These are phyloP conservation scores for Sciurus vulgaris DNA, from an alignment of 2,797 vertebrate species.

Conservation along the genomic window DNA sequence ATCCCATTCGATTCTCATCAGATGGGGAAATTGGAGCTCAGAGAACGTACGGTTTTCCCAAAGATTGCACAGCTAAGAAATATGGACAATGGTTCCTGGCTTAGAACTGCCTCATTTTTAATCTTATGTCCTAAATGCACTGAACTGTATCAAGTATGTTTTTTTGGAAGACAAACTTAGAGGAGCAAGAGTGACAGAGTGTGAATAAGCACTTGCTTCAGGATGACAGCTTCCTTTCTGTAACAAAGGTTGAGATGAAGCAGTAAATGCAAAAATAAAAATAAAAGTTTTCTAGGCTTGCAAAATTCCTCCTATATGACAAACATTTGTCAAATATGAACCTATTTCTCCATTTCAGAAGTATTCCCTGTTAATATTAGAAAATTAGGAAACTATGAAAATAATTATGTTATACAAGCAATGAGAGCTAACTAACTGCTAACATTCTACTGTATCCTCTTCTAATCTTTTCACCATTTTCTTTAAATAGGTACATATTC, in stretches of 20 bases:
- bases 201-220: neutral
- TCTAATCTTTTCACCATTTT: neutral
- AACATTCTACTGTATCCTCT: neutral
- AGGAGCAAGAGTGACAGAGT: neutral
- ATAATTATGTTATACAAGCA: neutral
- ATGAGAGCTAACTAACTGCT: neutral
- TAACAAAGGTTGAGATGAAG: neutral
- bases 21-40: neutral
- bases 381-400: neutral
- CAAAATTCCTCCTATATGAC: neutral
- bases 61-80: neutral
- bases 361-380: neutral
- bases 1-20: neutral
- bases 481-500: neutral
- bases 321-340: constrained; percentile 3
- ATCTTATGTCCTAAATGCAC: neutral
- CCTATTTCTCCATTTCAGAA: neutral
- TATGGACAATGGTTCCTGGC: neutral
- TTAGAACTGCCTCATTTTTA: neutral
- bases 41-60: neutral
- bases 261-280: neutral
- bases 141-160: neutral
- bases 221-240: neutral
- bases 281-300: neutral
- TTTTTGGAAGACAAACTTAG: neutral